phyloP scores from a whole-genome alignment of 2,888 invertebrate genomes.

The Trimorus sp. region DNA sequence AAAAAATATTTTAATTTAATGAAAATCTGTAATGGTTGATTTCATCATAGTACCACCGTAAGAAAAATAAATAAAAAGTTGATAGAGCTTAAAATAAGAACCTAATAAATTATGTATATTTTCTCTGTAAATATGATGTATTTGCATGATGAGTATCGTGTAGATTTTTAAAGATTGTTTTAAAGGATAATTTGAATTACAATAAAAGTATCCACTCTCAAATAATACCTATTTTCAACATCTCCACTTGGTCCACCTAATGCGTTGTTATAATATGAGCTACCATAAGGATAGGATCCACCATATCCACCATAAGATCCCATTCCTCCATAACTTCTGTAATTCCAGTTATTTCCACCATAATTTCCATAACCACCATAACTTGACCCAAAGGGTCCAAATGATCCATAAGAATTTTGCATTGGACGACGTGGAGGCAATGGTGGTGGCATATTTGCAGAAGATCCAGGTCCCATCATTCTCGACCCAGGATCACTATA shows the following conservation, averaged over 20 bases:
- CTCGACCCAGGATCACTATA: conserved; percentile 51
- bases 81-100: no score
- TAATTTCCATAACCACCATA: conserved; percentile 76
- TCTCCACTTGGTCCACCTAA: conserved; percentile 82
- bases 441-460: conserved; percentile 73
- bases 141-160: no score
- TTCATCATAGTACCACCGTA: no score
- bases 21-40: no score
- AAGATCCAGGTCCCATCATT: conserved; percentile 60
- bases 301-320: conserved; percentile 75
- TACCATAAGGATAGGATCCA: conserved; percentile 81
- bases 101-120: no score
- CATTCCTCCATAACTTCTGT: conserved; percentile 79
- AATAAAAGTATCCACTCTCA: no score
- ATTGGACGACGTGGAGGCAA: conserved; percentile 75
- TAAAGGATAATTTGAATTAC: no score
- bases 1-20: no score
- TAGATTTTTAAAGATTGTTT: no score
- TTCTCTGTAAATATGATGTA: no score
- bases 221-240: conserved; percentile 84
- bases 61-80: no score
- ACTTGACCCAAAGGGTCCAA: conserved; percentile 72
- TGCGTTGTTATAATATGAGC: conserved; percentile 66
- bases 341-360: conserved; percentile 70
- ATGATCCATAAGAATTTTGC: conserved; percentile 67